Evolutionary conservation across 2,888 invertebrate species (phyloP), one percentile per base, ranked within the genome.

Genomic region (Acrobasis suavella): DNA sequence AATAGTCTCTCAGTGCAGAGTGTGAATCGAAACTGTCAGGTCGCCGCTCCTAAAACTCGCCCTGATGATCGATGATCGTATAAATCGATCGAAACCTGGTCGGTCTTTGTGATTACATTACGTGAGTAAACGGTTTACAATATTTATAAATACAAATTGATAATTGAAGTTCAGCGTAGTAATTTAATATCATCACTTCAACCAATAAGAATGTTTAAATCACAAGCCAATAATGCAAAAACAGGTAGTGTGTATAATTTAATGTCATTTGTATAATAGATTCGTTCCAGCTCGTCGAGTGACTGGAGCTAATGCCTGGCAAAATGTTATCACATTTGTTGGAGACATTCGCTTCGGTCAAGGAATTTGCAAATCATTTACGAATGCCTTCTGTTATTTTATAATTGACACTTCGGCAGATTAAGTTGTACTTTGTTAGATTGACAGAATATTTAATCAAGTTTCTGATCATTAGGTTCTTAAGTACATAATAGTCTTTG

Each of bases 271-370:
- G 42, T 56, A 56, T 42, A 56, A 56, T 56, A 56, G 56, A 56
- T 56, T 56, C 56, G 56, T 56, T 56, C 22, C 22, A n/a, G 56
- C 17, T 12, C 12, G 22, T 14, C 22, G 46, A 56, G 22, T 56
- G 56, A 42, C 42, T 56, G 56, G 42, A 56, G 46, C 56, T 14
- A 17, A 56, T 56, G 14, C 56, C 17, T 56, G 22, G 56, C 42
- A 56, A 56, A 56, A 42, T 56, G 56, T 56, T 56, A 56, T 56
- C 56, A 46, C 56, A 56, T 56, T 42, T 42, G 56, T 42, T 42
- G 14, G 38, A 52, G 32, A 42, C 17, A 17, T 56, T 56, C 14
- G 56, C 56, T 46, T 46, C 17, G 46, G 56, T 42, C 56, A 42
- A 22, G 39, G 16, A 55, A 55, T 17, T 32, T 22, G 39, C 37